Percentiles rank a stretch among this genome's conserved stretches.
These are phyloP conservation scores for Morone chrysops DNA, from an alignment of 2,113 vertebrate genomes.

Conservation along the genomic window DNA sequence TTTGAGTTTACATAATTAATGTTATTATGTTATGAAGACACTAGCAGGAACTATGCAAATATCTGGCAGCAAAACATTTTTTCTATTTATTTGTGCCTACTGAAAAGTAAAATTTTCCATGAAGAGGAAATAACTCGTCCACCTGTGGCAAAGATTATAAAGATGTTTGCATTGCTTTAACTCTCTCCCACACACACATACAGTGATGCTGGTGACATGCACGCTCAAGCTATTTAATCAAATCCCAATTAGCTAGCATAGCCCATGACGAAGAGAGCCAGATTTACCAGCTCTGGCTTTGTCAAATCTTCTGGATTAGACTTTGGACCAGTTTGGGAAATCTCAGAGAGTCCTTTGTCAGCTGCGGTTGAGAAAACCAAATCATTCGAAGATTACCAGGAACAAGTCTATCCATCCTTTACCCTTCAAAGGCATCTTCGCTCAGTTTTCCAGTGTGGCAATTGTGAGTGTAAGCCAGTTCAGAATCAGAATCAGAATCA, in stretches of 20 bases:
- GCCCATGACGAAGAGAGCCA: slow-evolving; percentile 45
- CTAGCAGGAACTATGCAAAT: background rate
- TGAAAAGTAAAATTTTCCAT: background rate
- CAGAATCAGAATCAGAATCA: too few species aligned
- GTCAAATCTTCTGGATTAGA: slow-evolving; percentile 71
- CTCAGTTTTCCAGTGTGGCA: background rate
- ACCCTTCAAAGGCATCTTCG: background rate
- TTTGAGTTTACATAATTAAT: background rate
- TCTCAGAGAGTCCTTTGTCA: slow-evolving; percentile 40
- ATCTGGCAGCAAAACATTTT: background rate
- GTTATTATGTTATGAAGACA: background rate
- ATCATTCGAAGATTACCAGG: background rate
- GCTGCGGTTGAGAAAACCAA: slow-evolving; percentile 15
- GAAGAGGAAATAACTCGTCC: background rate
- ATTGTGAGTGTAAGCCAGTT: background rate
- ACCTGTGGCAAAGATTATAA: slow-evolving; percentile 24
- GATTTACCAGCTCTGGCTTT: slow-evolving; percentile 65
- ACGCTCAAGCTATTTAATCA: slow-evolving; percentile 67
- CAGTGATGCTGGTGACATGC: slow-evolving; percentile 41
- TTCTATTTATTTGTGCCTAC: background rate
- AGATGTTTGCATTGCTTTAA: slow-evolving; percentile 11
- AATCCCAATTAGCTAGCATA: slow-evolving; percentile 74
- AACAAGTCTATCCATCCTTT: background rate
- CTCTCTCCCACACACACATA: slow-evolving; percentile 1
- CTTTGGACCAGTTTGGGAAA: slow-evolving; percentile 57